Base-by-base conservation (phyloP, 1,140 invertebrate genomes). In the Scaptodrosophila lebanonensis region DNA sequence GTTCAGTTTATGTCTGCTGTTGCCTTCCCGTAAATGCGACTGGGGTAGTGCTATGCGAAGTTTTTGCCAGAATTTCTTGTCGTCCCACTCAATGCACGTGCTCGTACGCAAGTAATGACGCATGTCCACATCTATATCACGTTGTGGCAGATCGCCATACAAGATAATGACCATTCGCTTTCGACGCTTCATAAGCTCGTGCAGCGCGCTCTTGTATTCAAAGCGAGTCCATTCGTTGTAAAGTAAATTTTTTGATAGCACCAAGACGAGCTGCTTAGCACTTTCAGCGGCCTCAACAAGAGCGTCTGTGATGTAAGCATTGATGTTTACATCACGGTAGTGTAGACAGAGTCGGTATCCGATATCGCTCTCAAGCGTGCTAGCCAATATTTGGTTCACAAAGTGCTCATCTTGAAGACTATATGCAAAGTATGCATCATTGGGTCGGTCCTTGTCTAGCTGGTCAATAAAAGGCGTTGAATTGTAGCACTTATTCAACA, bases 21-120 rank as follows among this genome's bases (percentile, higher is more conserved):
- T 77, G 20, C 67, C 69, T 30, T 60, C 57, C 4, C 67, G 89
- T 88, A 49, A 90, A 89, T 62, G 90, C 85, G 96, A 96, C 50
- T 72, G 45, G 0, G 71, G 73, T 92, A 98, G 92, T 13, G 95
- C 94, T 76, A 95, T 96, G 71, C 94, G 91, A 40, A 98, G 89
- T 88, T 97, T 97, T 79, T 97, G 93, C 96, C 96, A 98, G 88
- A 98, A 98, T 72, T 94, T 91, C 84, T 95, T 93, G 88, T 97
- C 96, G 49, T 94, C 95, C 94, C 95, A 97, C 82, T 95, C 93
- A 70, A 97, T 92, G 88, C 92, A 94, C 85, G 95, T 96, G 88
- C 95, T 95, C 8, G 94, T 95, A 70, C 96, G 94, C 56, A 98
- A 90, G 88, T 95, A 96, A 67, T 95, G 91, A 60, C 94, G 89